Percentiles rank a stretch among this genome's conserved stretches.
These are phyloP conservation scores for Lepidurus packardi DNA, from an alignment of 1,140 invertebrate genomes.

Conservation along the genomic window DNA sequence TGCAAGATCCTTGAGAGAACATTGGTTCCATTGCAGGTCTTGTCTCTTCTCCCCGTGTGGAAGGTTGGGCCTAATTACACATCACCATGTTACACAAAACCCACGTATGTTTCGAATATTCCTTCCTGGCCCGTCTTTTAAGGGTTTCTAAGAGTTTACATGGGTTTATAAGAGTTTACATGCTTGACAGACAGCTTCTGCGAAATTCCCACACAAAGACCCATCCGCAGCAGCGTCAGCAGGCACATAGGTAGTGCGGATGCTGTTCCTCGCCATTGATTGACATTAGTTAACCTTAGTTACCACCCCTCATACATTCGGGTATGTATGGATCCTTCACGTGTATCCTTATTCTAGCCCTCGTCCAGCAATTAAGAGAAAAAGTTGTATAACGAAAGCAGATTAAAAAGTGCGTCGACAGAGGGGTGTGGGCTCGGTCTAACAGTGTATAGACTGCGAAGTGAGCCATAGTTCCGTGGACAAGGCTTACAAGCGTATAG, in stretches of 20 bases:
- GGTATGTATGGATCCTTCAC: too few relatives aligned
- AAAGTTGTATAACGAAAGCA: neutral
- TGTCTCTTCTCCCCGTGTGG: neutral
- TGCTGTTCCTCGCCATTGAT: neutral
- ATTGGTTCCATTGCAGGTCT: neutral
- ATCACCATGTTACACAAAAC: neutral
- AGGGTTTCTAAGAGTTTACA: neutral
- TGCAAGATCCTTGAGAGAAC: neutral
- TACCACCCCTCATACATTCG: too few relatives aligned
- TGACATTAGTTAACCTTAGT: neutral
- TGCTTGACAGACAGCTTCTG: neutral
- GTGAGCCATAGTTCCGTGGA: conserved; percentile 8
- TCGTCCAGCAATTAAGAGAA: neutral
- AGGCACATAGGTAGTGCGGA: neutral
- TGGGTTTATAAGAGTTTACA: neutral
- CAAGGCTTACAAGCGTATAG: neutral
- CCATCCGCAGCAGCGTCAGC: neutral
- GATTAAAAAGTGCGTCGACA: neutral
- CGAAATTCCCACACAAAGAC: neutral
- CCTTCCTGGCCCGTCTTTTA: neutral
- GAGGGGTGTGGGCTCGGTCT: neutral
- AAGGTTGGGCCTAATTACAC: neutral
- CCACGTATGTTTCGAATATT: neutral
- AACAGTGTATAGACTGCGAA: neutral
- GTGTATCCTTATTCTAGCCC: too few relatives aligned